Evolutionary conservation across 2,113 vertebrate species (phyloP), one percentile per base, ranked within the genome.

Genomic region (Paratilapia polleni): DNA sequence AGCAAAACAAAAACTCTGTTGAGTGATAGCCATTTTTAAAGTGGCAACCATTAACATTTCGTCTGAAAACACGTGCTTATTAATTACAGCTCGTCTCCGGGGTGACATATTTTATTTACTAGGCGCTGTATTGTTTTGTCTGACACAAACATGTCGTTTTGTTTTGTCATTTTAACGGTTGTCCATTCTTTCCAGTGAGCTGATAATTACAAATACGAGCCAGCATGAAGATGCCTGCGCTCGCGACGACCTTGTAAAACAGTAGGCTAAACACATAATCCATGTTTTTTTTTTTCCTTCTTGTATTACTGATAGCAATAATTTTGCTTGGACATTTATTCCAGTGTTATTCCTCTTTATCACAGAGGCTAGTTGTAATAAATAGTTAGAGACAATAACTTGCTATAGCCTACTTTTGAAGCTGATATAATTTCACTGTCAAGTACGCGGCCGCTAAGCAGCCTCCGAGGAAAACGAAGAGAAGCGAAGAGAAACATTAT

Each of bases 371-470:
- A 26, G 36, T 60, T 61, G 58, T 84, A 63, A 73, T 20, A 52
- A 79, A 26, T 83, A 11, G 64, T 36, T 73, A 38, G 47, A 10
- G 70, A 87, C 77, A 68, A 73, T 12, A 17, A 59, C 56, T 70
- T 24, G 34, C 73, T 14, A 17, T 43, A 91, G 79, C 87, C 70
- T 73, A 80, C 77, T 84, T 84, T 77, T 83, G 63, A 43, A 82
- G 82, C 83, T 68, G 84, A 86, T 80, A 64, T 84, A 84, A 89
- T 89, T 85, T 82, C 81, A 36, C 58, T 84, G 90, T 54, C n/a
- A n/a, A 87, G 78, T 61, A 8, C 28, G 56, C 26, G 43, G 28
- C 77, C 61, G 79, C 34, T 62, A 15, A 62, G 86, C 64, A 58
- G 70, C 43, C 49, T 47, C 73, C 62, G 49, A 61, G 70, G 57